A percentile compares a stretch with the other conserved stretches of the same genome.
phyloP scores from a whole-genome alignment of 2,113 vertebrate genomes.

The Onychorhynchus coronatus region DNA sequence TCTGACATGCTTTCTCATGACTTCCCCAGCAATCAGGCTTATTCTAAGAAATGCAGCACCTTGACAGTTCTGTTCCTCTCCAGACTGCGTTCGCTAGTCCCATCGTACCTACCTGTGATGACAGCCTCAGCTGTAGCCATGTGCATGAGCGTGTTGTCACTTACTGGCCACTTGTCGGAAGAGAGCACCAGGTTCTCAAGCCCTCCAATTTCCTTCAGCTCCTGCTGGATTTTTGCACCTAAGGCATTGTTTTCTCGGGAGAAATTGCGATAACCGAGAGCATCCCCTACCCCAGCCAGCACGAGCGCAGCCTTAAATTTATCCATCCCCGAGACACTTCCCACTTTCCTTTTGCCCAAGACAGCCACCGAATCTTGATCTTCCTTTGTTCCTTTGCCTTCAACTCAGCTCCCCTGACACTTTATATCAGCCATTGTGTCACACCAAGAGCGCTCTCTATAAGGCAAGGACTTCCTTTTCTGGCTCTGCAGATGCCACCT shows the following conservation, averaged over 20 bases:
- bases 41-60: background rate
- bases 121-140: slow-evolving; percentile 91
- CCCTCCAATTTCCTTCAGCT: slow-evolving; percentile 82
- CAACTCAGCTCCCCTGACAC: slow-evolving; percentile 31
- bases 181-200: slow-evolving; percentile 83
- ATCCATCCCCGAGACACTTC: slow-evolving; percentile 77
- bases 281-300: slow-evolving; percentile 86
- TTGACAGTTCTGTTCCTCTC: background rate
- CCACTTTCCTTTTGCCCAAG: background rate
- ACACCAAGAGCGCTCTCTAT: slow-evolving; percentile 78
- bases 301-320: slow-evolving; percentile 91
- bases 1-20: background rate
- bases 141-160: slow-evolving; percentile 90
- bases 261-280: slow-evolving; percentile 86
- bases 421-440: slow-evolving; percentile 71
- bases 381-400: slow-evolving; percentile 55
- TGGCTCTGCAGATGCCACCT: slow-evolving; percentile 71
- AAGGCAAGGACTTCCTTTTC: slow-evolving; percentile 81
- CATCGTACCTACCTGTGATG: slow-evolving; percentile 81
- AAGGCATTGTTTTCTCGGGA: slow-evolving; percentile 76
- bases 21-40: background rate
- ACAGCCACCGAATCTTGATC: background rate
- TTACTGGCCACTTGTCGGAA: slow-evolving; percentile 87
- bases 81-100: background rate
- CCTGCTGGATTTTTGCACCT: slow-evolving; percentile 83